A percentile compares a stretch with the other conserved stretches of the same genome.
phyloP scores from a whole-genome alignment of 2,888 invertebrate species.

The Aphrophora alni region DNA sequence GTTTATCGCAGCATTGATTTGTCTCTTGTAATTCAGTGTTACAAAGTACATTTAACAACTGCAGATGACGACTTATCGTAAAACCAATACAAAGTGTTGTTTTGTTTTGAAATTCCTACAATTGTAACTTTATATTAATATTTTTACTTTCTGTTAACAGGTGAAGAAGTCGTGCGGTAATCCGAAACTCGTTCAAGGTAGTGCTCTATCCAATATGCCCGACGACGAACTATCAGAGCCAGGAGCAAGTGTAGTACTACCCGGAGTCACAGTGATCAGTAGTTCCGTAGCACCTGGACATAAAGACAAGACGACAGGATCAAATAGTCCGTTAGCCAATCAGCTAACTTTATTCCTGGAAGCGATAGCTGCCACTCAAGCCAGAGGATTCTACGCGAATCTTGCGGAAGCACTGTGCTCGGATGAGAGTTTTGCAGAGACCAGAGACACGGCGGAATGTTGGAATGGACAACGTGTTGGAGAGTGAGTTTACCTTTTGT shows the following conservation, averaged over 20 bases:
- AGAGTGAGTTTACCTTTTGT: constrained; percentile 66
- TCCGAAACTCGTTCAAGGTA: constrained; percentile 51
- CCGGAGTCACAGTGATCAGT: constrained; percentile 35
- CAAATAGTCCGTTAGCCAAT: constrained; percentile 24
- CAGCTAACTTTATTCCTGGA: constrained; percentile 40
- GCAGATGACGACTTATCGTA: too few species aligned
- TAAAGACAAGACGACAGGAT: background rate
- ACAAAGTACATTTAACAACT: too few species aligned
- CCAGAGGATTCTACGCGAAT: constrained; percentile 80
- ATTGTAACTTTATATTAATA: too few species aligned
- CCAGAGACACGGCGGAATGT: constrained; percentile 71
- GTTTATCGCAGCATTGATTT: too few species aligned
- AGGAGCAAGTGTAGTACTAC: constrained; percentile 31
- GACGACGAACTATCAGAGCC: constrained; percentile 25
- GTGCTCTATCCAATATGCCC: constrained; percentile 24
- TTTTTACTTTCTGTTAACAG: constrained; percentile 51
- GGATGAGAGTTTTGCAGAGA: constrained; percentile 71
- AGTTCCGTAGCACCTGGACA: constrained; percentile 27
- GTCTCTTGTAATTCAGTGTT: too few species aligned
- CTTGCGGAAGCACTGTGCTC: constrained; percentile 82
- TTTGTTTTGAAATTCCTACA: too few species aligned
- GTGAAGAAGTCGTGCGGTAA: constrained; percentile 56
- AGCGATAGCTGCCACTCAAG: constrained; percentile 44
- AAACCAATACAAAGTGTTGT: too few species aligned
- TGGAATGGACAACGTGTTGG: constrained; percentile 83